Conservation (phyloP, 2,797 vertebrate genomes). For the Epinephelus awoara region DNA sequence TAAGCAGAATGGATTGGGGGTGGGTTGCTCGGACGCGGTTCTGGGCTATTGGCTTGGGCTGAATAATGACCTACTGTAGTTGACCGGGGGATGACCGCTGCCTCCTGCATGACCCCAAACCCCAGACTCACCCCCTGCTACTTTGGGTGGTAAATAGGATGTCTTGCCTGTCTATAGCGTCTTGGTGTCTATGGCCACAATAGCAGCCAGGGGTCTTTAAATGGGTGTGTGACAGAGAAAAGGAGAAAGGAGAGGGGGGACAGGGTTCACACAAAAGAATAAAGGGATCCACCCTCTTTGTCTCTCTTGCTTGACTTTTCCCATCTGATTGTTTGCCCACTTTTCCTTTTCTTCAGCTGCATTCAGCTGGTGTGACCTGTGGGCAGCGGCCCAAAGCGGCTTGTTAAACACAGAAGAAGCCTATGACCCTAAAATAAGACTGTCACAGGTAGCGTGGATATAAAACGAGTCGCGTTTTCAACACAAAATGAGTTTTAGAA, state of each 20-base stretch:
- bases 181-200: constrained; percentile 87
- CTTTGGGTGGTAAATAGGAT: constrained; percentile 88
- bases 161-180: constrained; percentile 86
- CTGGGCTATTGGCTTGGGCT: constrained; percentile 95
- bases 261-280: constrained; percentile 81
- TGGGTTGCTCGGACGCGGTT: constrained; percentile 86
- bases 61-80: constrained; percentile 96
- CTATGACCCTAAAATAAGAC: constrained; percentile 18
- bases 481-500: not conserved
- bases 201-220: constrained; percentile 84
- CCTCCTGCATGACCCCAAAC: constrained; percentile 95
- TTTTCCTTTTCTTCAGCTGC: constrained; percentile 79
- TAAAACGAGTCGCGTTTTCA: not conserved
- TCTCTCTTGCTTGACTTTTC: constrained; percentile 83
- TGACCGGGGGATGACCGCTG: constrained; percentile 98
- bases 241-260: constrained; percentile 60
- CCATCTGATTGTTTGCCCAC: constrained; percentile 84
- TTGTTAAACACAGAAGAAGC: constrained; percentile 60
- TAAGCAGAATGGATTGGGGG: constrained; percentile 93
- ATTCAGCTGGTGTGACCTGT: constrained; percentile 77
- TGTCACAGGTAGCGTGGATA: not conserved
- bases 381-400: constrained; percentile 51
- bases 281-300: constrained; percentile 80
- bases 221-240: constrained; percentile 81
- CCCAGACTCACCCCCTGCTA: constrained; percentile 89